phyloP scores from a whole-genome alignment of 2,797 vertebrate species.

The Chromis chromis region DNA sequence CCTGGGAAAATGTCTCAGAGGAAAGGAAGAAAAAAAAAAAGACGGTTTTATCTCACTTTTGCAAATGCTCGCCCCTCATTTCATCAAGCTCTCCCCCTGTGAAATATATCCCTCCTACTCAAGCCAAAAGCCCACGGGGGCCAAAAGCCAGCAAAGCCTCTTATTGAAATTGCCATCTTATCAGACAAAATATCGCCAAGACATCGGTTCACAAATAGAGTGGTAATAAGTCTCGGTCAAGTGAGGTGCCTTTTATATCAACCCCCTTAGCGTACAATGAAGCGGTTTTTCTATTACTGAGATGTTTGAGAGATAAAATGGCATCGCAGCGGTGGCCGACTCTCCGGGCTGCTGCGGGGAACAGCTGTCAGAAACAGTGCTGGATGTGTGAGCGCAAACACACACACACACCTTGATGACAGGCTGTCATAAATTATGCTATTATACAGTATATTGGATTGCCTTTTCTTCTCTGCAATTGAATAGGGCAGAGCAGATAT shows the following conservation, averaged over 20 bases:
- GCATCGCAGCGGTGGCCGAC: constrained; percentile 48
- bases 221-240: constrained; percentile 81
- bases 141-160: constrained; percentile 72
- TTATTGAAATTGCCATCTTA: constrained; percentile 85
- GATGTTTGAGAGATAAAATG: constrained; percentile 75
- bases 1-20: constrained; percentile 32
- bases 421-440: constrained; percentile 42
- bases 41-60: constrained; percentile 78
- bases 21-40: background rate
- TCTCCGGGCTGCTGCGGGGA: constrained; percentile 51
- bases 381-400: background rate
- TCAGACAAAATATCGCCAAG: constrained; percentile 76
- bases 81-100: constrained; percentile 72
- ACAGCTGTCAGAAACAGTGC: constrained; percentile 59
- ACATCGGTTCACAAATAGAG: constrained; percentile 79
- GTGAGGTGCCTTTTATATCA: constrained; percentile 71
- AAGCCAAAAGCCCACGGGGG: constrained; percentile 71
- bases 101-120: constrained; percentile 77
- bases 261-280: constrained; percentile 61
- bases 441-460: constrained; percentile 33
- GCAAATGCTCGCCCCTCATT: constrained; percentile 72
- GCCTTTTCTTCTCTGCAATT: constrained; percentile 34
- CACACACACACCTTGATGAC: background rate
- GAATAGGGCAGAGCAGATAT: constrained; percentile 13
- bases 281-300: constrained; percentile 73